These are phyloP conservation scores for Mus musculus DNA, from an alignment of 2,113 vertebrate genomes.

Conservation along the genomic window DNA sequence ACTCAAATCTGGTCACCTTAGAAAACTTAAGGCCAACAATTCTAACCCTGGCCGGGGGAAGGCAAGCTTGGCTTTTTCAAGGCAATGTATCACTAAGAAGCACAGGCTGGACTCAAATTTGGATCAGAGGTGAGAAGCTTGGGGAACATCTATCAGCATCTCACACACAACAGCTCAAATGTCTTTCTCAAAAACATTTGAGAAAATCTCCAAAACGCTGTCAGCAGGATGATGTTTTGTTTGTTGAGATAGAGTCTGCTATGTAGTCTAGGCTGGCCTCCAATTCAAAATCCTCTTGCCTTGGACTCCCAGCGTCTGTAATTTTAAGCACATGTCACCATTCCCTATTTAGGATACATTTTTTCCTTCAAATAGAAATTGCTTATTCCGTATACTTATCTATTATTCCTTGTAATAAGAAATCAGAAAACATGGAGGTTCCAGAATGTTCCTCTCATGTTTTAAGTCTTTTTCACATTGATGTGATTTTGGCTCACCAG, in stretches of 20 bases:
- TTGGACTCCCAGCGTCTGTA: not conserved
- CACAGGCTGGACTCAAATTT: too few relatives aligned
- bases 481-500: not conserved
- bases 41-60: not conserved
- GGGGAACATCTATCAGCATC: accelerated
- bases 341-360: not conserved
- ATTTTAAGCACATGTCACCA: not conserved
- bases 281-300: not conserved
- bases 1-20: not conserved
- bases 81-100: too few relatives aligned
- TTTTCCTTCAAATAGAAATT: not conserved
- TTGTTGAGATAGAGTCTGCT: not conserved
- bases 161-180: not conserved
- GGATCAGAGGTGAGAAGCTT: not conserved
- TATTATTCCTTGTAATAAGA: not conserved
- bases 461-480: not conserved
- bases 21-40: not conserved
- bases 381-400: not conserved
- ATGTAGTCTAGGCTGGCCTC: not conserved
- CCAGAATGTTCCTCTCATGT: not conserved
- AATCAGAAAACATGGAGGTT: not conserved
- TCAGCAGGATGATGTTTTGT: not conserved
- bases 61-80: not conserved
- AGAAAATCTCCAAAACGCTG: not conserved
- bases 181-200: not conserved